Base-by-base conservation (phyloP, 2,888 invertebrate genomes). In the Noctua janthina region DNA sequence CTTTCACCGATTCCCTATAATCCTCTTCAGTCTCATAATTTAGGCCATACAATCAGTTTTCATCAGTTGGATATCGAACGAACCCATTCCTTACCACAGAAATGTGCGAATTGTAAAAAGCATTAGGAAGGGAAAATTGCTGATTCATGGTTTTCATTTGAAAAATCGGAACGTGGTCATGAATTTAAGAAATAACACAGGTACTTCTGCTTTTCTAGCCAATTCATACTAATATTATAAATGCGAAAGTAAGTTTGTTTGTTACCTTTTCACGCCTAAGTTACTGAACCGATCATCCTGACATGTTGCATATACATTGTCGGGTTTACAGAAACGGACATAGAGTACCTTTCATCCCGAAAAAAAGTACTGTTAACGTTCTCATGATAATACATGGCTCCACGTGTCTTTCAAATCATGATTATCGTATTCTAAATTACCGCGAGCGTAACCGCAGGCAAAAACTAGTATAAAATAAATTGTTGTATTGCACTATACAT, bases 61-160 rank as follows among this genome's bases (percentile, higher is more conserved):
- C 62, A 74, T 54, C 86, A 62, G 54, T 39, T 46, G 39, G n/a
- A 59, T 35, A 83, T 43, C 81, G 39, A 15, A 35, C 13, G n/a
- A 46, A 70, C 29, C 66, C 51, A 35, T 78, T 23, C 29, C 35
- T 49, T 51, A n/a, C 23, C 59, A 54, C n/a, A 29, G 13, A 51
- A 66, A 66, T 73, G 49, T 46, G 23, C 29, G 43, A 59, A 46
- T 62, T n/a, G n/a, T 46, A 46, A 62, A 77, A 46, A 39, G 43
- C 20, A 51, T 64, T 73, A 46, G 20, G 20, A 76, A 56, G 6
- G 20, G 15, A 49, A 59, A 76, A 51, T 39, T 76, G 56, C 51
- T 11, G 56, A 80, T 5, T 67, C 54, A 56, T 20, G 29, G 23
- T 75, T 76, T 35, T 66, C 46, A 76, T 76, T 83, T n/a, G 35